Base-by-base conservation (phyloP, 2,113 vertebrate species). In the Ammodytes dubius region DNA sequence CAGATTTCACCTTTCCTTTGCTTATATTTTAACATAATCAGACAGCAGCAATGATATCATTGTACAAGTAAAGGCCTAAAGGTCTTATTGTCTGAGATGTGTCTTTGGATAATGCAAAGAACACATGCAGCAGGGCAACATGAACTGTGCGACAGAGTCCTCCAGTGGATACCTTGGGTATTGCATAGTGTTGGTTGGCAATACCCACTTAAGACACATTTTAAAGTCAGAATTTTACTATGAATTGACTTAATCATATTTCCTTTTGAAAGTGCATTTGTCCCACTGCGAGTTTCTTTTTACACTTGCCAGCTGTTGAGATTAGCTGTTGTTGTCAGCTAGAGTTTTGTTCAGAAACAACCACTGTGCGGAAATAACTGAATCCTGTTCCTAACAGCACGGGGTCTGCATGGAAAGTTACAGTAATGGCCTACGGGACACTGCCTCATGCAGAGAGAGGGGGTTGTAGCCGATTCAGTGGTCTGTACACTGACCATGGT, bases 91-190 rank as follows among this genome's bases (percentile, higher is more conserved):
- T 70, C 74, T 72, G 17, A 70, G 83, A 83, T 82, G 78, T 75
- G 73, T 85, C 95, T 97, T 91, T 75, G 76, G 94, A 88, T 95
- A 93, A 80, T 92, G 93, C 72, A 40, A 92, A 95, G 50, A 93
- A 83, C 95, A 39, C 54, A 64, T 68, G 61, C 17, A 19, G 61
- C 17, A 19, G 39, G 35, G 13, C 4, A 37, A 53, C 40, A 81
- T 79, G 40, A 70, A 73, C 15, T 74, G 72, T 53, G 42, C 69
- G 42, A 82, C 68, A 82, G 94, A 0, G 95, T 89, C 82, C 94
- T 96, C 89, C 92, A 93, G 95, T 83, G 96, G 95, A 72, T 89
- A 84, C 0, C 50, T 1, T 11, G 1, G 35, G 71, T 42, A 88
- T n/a, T 74, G n/a, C 82, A 75, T 0, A 0, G 12, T 7, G 13